Conservation (phyloP, 2,888 invertebrate genomes). For the Patella caerulea region DNA sequence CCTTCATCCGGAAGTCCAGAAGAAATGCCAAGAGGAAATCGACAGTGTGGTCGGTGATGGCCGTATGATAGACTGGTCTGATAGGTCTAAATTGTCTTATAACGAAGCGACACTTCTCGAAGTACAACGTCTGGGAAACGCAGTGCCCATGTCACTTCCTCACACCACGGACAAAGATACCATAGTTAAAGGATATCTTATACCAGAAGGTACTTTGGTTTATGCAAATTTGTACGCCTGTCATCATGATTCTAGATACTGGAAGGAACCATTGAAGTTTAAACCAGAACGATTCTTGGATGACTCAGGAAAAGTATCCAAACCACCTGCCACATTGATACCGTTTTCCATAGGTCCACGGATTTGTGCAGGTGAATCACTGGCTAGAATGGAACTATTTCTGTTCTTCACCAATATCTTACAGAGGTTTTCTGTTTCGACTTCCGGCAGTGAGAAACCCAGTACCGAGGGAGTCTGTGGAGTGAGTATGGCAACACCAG, state of each 20-base stretch:
- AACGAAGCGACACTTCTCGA: neutral
- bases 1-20: neutral
- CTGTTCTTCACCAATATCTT: conserved; percentile 1
- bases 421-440: neutral
- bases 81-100: neutral
- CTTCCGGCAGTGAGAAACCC: no score
- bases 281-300: neutral
- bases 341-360: conserved; percentile 6
- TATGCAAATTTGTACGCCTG: neutral
- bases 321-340: neutral
- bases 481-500: no score
- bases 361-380: neutral
- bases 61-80: neutral
- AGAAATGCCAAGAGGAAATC: neutral
- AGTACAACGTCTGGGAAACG: neutral
- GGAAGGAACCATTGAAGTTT: neutral
- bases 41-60: neutral
- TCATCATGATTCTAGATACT: neutral
- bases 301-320: neutral
- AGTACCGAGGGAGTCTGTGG: no score
- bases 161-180: neutral
- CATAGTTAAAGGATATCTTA: conserved; percentile 5
- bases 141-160: neutral
- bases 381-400: conserved; percentile 6
- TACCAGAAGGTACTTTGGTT: neutral